Conservation (phyloP, 2,888 invertebrate species). For the Prionchulus punctatus region DNA sequence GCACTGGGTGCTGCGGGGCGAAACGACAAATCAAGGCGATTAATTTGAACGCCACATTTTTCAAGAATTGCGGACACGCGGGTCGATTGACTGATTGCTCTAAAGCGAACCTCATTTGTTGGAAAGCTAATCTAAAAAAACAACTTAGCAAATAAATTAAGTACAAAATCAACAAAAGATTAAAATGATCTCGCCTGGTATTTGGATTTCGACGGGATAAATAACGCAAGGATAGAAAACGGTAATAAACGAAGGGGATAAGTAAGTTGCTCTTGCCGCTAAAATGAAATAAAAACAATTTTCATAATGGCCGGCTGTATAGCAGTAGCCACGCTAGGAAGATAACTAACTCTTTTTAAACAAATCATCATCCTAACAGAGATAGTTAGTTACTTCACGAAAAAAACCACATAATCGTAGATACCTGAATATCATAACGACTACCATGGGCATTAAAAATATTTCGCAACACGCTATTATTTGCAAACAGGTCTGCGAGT, state of each 20-base stretch:
- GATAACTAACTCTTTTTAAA: neutral
- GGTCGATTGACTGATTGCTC: slow-evolving; percentile 53
- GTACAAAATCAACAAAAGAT: neutral
- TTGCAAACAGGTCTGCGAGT: slow-evolving; percentile 71
- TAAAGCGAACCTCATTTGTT: slow-evolving; percentile 58
- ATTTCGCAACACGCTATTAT: slow-evolving; percentile 85
- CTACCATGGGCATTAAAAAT: slow-evolving; percentile 43
- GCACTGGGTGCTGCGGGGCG: slow-evolving; percentile 53
- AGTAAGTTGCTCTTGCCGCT: slow-evolving; percentile 77
- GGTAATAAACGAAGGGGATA: slow-evolving; percentile 88
- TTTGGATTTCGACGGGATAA: slow-evolving; percentile 86
- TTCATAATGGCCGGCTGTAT: too few relatives aligned
- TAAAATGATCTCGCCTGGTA: slow-evolving; percentile 50
- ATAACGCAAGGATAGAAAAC: slow-evolving; percentile 80
- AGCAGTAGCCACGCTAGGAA: neutral
- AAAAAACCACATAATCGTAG: too few relatives aligned
- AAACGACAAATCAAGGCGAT: slow-evolving; percentile 58
- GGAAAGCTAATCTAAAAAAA: slow-evolving; percentile 50
- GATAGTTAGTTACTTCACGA: slow-evolving; percentile 9
- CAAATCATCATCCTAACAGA: slow-evolving; percentile 1
- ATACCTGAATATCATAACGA: slow-evolving; percentile 57
- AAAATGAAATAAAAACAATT: slow-evolving; percentile 28
- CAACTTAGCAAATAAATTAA: neutral
- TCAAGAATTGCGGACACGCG: slow-evolving; percentile 50
- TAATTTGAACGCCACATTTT: slow-evolving; percentile 44